These are phyloP conservation scores for Clarias magur DNA, from an alignment of 2,113 vertebrate genomes.

Conservation along the genomic window DNA sequence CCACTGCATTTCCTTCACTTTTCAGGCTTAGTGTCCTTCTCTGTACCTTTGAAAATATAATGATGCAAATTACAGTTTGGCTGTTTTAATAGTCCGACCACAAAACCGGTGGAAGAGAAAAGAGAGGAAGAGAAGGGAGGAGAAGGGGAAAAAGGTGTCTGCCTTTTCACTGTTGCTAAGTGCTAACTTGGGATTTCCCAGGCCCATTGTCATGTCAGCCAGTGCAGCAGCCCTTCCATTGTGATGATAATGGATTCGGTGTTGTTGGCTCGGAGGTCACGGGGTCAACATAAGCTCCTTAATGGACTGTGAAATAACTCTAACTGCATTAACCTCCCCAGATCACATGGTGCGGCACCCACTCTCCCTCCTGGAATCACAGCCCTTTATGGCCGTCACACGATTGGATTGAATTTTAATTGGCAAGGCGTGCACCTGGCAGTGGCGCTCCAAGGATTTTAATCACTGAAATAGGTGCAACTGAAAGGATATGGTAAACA, in stretches of 20 bases:
- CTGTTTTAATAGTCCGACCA: slow-evolving; percentile 81
- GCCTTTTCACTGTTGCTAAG: slow-evolving; percentile 72
- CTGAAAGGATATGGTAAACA: slow-evolving; percentile 60
- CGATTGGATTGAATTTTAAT: slow-evolving; percentile 91
- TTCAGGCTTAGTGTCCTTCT: slow-evolving; percentile 83
- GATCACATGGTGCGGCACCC: slow-evolving; percentile 88
- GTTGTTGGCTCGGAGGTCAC: slow-evolving; percentile 94
- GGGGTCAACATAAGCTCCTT: slow-evolving; percentile 99
- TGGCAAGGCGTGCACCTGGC: slow-evolving; percentile 73
- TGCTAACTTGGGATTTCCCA: slow-evolving; percentile 89
- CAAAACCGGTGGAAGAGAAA: slow-evolving; percentile 61
- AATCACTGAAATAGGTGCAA: slow-evolving; percentile 73
- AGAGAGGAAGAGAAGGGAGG: slow-evolving; percentile 71
- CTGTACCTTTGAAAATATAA: slow-evolving; percentile 87
- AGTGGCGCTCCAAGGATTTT: slow-evolving; percentile 64
- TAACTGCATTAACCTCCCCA: slow-evolving; percentile 99
- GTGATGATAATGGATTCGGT: slow-evolving; percentile 99
- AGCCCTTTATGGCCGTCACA: slow-evolving; percentile 84
- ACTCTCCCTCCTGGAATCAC: slow-evolving; percentile 85
- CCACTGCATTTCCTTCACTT: slow-evolving; percentile 78
- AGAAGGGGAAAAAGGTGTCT: slow-evolving; percentile 52
- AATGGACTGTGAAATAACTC: slow-evolving; percentile 99
- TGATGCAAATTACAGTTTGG: slow-evolving; percentile 83
- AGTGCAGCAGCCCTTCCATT: slow-evolving; percentile 83
- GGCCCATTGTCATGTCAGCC: slow-evolving; percentile 81